These are phyloP conservation scores for Agriopis leucophaearia DNA, from an alignment of 2,888 invertebrate genomes.

Conservation along the genomic window DNA sequence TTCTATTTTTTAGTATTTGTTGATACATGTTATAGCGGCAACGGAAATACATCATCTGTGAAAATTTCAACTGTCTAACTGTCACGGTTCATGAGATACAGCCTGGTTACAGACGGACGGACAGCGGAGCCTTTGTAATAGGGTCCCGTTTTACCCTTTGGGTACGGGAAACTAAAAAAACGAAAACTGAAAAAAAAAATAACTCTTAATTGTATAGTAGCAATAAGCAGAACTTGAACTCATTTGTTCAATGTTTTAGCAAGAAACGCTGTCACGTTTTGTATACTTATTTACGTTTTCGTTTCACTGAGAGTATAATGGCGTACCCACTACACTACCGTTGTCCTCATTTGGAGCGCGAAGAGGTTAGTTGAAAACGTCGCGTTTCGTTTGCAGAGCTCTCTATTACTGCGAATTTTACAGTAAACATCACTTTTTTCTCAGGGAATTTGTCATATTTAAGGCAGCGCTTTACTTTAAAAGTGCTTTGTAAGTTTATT, in stretches of 20 bases:
- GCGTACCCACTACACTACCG: constrained; percentile 18
- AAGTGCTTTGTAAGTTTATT: background rate
- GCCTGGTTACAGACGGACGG: too few species aligned
- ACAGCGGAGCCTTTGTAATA: too few species aligned
- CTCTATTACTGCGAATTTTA: background rate
- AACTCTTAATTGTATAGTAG: too few species aligned
- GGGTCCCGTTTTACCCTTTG: too few species aligned
- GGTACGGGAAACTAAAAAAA: too few species aligned
- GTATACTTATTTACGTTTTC: background rate
- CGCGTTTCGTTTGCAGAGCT: constrained; percentile 12
- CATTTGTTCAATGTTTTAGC: background rate
- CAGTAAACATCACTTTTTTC: constrained; percentile 3
- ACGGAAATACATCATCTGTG: too few species aligned
- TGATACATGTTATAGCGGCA: too few species aligned
- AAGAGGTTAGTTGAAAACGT: constrained; percentile 14
- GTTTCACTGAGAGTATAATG: constrained; percentile 10
- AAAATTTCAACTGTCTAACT: too few species aligned
- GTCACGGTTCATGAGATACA: too few species aligned
- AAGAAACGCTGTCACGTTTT: background rate
- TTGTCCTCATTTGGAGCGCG: constrained; percentile 19
- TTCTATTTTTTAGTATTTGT: too few species aligned
- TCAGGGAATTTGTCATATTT: background rate
- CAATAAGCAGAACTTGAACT: too few species aligned
- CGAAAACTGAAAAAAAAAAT: too few species aligned
- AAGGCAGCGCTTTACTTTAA: background rate